Conservation (phyloP, 2,888 invertebrate species). For the Colletes collaris region DNA sequence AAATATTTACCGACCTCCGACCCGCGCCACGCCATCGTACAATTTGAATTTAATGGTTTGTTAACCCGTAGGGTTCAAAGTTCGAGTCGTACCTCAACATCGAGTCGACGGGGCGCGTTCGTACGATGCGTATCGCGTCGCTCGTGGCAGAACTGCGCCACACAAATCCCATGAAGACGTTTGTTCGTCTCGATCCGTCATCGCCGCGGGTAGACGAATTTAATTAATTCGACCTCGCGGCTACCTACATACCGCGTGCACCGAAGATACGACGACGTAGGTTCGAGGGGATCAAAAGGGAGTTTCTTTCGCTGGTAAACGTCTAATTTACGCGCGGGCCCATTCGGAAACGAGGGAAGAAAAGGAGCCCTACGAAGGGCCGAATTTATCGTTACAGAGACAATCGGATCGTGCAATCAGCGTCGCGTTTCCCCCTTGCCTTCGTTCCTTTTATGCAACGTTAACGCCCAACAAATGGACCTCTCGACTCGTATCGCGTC, state of each 20-base stretch:
- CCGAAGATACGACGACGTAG: slow-evolving; percentile 28
- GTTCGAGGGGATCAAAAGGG: slow-evolving; percentile 34
- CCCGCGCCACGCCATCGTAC: too few relatives aligned
- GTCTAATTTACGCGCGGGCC: slow-evolving; percentile 53
- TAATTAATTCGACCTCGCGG: slow-evolving; percentile 62
- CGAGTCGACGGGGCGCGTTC: neutral
- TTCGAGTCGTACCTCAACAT: neutral
- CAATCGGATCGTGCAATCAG: slow-evolving; percentile 54
- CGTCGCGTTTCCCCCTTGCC: slow-evolving; percentile 51
- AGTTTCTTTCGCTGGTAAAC: slow-evolving; percentile 55
- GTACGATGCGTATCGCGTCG: neutral
- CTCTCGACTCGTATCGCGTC: slow-evolving; percentile 78
- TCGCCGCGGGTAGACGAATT: slow-evolving; percentile 43
- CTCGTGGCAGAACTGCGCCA: slow-evolving; percentile 33
- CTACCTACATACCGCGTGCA: slow-evolving; percentile 17
- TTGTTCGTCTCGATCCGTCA: slow-evolving; percentile 45
- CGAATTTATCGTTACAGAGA: slow-evolving; percentile 47
- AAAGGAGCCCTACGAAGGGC: slow-evolving; percentile 41
- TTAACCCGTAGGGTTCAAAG: neutral
- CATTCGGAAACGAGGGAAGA: slow-evolving; percentile 23
- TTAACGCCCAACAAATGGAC: slow-evolving; percentile 74
- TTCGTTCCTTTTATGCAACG: slow-evolving; percentile 54
- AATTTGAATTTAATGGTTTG: too few relatives aligned
- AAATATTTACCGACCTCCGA: too few relatives aligned
- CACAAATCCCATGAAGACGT: slow-evolving; percentile 51